Base-by-base conservation (phyloP, 92 coral and sea anemone genomes). In the Paramuricea clavata region DNA sequence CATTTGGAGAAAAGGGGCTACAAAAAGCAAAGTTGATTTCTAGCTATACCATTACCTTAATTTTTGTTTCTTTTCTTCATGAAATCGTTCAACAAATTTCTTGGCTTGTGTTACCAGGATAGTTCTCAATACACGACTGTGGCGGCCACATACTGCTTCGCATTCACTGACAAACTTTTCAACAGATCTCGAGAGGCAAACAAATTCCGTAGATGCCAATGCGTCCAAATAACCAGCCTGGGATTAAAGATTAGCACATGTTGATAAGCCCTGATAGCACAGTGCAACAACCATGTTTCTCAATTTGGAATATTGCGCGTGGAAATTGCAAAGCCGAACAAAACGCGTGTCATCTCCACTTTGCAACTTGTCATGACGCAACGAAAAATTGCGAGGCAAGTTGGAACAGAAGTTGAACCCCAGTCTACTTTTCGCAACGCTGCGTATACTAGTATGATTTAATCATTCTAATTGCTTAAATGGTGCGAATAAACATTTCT, bases 161-260 rank as follows among this genome's bases (percentile, higher is more conserved):
- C 99, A 97, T 68, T 97, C 99, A 39, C 91, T 76, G 6, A 97
- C 99, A 88, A 94, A 97, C 76, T 92, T 98, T 43, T 97, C 99
- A 42, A 97, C 98, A 92, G 92, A 87, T 50, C 97, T 94, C 10
- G 98, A 94, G 64, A 97, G 91, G 8, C 91, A 90, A 19, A 97
- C 99, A 76, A 97, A 97, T 90, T 97, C 99, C n/a, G 98, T 73
- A 12, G 99, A 97, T 0, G 99, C 90, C 74, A 97, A 81, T 44
- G 95, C 93, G 90, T 97, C 98, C 81, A 97, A 87, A 72, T 91
- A 89, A 23, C 99, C 99, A 76, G 99, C 98, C 99, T 95, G 62
- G 23, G 62, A 54, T 0, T 49, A 22, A 54, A 50, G 27, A 34
- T 69, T 16, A 34, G 16, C 49, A 60, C 56, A 77, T 12, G 12